Percentiles rank a stretch among this genome's conserved stretches.
Conservation (phyloP, 2,797 vertebrate genomes). For the Sebastolobus altivelis region DNA sequence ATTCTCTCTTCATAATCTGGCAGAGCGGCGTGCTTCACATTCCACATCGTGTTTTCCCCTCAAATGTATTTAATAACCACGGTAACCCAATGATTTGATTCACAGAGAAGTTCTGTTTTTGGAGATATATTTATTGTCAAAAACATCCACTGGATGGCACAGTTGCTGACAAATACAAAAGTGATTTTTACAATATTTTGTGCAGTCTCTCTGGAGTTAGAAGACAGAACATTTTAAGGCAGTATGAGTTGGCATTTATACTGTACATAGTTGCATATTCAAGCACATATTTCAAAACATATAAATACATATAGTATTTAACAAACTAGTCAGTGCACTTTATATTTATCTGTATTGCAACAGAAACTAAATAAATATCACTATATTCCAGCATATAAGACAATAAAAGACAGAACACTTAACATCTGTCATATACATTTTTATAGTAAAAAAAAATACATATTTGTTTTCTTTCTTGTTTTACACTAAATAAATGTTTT, state of each 20-base stretch:
- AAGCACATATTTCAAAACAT: conserved; percentile 52
- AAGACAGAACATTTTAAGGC: conserved; percentile 29
- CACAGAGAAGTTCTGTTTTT: conserved; percentile 2
- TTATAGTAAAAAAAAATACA: conserved; percentile 10
- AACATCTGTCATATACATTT: conserved; percentile 24
- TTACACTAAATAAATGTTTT: neutral
- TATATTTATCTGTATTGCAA: conserved; percentile 58
- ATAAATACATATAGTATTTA: conserved; percentile 67
- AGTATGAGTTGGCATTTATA: conserved; percentile 17
- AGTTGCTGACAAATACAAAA: conserved; percentile 37
- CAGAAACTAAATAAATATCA: conserved; percentile 73
- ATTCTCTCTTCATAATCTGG: conserved; percentile 45
- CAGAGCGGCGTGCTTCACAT: conserved; percentile 64
- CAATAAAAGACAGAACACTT: conserved; percentile 20
- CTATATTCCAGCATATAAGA: conserved; percentile 63
- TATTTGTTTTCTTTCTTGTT: neutral
- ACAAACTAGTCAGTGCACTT: conserved; percentile 74
- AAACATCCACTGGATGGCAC: conserved; percentile 31
- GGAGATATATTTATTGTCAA: conserved; percentile 53
- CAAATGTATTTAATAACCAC: conserved; percentile 15
- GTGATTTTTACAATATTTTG: conserved; percentile 28
- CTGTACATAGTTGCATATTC: conserved; percentile 44
- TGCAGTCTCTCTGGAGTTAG: conserved; percentile 29
- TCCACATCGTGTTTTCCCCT: conserved; percentile 33
- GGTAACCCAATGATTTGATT: neutral